Evolutionary conservation across 1,140 invertebrate species (phyloP).

Genomic region (Venturia canescens): DNA sequence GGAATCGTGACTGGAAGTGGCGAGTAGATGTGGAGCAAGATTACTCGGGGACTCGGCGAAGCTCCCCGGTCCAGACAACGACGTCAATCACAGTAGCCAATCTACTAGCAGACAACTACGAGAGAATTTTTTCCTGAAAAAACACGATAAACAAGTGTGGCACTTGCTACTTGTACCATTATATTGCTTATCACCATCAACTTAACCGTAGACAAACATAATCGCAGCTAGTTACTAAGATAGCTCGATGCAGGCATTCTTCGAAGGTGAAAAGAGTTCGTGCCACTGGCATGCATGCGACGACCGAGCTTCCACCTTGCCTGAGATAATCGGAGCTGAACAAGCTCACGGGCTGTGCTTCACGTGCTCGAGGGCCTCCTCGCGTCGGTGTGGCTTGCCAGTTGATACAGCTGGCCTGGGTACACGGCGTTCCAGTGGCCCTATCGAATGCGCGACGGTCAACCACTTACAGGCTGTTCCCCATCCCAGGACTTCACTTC

Average conservation of each 20-base stretch:
- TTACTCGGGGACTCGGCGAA: too few relatives aligned
- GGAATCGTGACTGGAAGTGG: too few relatives aligned
- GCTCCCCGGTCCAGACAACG: too few relatives aligned
- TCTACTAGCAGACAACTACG: too few relatives aligned
- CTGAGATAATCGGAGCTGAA: neutral
- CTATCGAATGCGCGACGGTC: conserved; percentile 11
- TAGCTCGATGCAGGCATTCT: neutral
- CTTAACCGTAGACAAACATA: neutral
- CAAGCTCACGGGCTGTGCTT: conserved; percentile 38
- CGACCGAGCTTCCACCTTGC: neutral
- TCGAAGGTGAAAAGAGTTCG: neutral
- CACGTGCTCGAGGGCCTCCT: conserved; percentile 3
- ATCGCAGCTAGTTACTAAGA: neutral
- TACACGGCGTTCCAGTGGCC: conserved; percentile 68
- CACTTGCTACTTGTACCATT: too few relatives aligned
- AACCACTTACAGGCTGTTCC: neutral
- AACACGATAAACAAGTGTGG: too few relatives aligned
- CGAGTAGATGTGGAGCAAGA: too few relatives aligned
- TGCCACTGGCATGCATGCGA: neutral
- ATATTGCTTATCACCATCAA: neutral
- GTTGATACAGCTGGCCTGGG: conserved; percentile 72
- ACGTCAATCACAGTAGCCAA: too few relatives aligned
- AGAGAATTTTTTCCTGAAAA: too few relatives aligned
- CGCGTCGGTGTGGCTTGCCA: conserved; percentile 53
- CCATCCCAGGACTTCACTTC: neutral